phyloP scores from a whole-genome alignment of 2,113 vertebrate genomes.

The Verasper variegatus region DNA sequence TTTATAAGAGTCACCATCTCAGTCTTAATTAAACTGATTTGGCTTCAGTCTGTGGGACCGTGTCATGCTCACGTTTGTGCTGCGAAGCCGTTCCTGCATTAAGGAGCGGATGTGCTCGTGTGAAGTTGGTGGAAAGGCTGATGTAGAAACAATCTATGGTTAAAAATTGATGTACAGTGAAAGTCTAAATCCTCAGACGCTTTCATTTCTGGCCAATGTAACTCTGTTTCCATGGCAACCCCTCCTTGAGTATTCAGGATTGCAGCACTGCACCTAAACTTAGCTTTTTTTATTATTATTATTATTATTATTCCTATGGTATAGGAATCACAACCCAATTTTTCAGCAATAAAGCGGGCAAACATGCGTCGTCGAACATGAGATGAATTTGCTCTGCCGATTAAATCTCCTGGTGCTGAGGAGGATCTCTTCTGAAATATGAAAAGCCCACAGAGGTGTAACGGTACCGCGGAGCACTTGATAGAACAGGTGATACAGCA shows the following conservation, averaged over 20 bases:
- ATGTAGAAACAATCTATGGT: constrained; percentile 78
- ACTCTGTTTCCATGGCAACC: constrained; percentile 87
- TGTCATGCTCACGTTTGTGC: not conserved
- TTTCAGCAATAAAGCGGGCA: constrained; percentile 53
- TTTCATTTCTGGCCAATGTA: constrained; percentile 84
- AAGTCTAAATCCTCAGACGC: constrained; percentile 81
- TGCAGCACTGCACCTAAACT: constrained; percentile 83
- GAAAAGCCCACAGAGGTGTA: constrained; percentile 47
- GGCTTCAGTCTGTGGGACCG: not conserved
- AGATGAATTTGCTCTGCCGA: constrained; percentile 45
- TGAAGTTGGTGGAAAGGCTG: constrained; percentile 54
- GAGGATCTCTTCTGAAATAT: constrained; percentile 47
- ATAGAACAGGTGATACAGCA: constrained; percentile 69
- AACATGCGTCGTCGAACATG: constrained; percentile 45
- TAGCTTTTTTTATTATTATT: constrained; percentile 49
- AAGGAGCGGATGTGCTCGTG: constrained; percentile 24
- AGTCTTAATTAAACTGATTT: not conserved
- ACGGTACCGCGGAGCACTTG: constrained; percentile 49
- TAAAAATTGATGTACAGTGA: constrained; percentile 83
- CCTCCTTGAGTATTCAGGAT: constrained; percentile 80
- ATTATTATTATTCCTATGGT: constrained; percentile 55
- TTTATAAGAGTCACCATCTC: not conserved
- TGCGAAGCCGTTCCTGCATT: constrained; percentile 6
- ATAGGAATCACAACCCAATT: constrained; percentile 59
- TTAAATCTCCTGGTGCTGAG: constrained; percentile 25